Percentiles rank a stretch among this genome's conserved stretches.
phyloP scores from a whole-genome alignment of 1,140 invertebrate species.

The Aleiodes sp. region DNA sequence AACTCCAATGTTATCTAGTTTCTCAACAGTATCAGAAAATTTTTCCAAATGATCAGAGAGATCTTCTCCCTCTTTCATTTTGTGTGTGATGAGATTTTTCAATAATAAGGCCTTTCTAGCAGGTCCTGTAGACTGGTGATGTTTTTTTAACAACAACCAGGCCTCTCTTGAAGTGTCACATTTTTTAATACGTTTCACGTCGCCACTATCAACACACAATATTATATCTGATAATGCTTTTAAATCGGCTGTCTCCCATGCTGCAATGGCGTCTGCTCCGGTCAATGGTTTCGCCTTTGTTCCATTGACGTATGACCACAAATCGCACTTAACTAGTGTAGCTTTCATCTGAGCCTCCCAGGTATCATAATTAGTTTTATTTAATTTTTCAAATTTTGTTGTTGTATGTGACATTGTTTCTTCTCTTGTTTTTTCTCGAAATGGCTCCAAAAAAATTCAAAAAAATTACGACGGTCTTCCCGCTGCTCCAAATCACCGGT shows the following conservation, averaged over 20 bases:
- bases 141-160: slow-evolving; percentile 29
- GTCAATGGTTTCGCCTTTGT: no score
- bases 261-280: not conserved
- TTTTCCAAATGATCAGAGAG: slow-evolving; percentile 4
- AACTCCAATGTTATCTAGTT: slow-evolving; percentile 20
- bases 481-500: no score
- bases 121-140: slow-evolving; percentile 29
- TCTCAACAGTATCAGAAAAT: slow-evolving; percentile 28
- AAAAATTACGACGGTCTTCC: no score
- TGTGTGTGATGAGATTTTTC: slow-evolving; percentile 9
- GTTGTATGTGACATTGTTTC: no score
- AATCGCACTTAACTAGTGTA: no score
- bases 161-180: slow-evolving; percentile 33
- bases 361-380: no score
- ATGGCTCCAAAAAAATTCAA: no score
- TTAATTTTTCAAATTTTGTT: no score
- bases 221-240: slow-evolving; percentile 42
- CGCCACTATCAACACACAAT: slow-evolving; percentile 19
- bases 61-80: slow-evolving; percentile 26
- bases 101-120: slow-evolving; percentile 29
- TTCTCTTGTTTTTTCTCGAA: no score
- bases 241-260: not conserved
- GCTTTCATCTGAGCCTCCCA: no score
- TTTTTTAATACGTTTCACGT: slow-evolving; percentile 26
- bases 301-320: no score